Evolutionary conservation across 2,888 invertebrate genomes (phyloP).

Genomic region (Polyommatus iphigenia): DNA sequence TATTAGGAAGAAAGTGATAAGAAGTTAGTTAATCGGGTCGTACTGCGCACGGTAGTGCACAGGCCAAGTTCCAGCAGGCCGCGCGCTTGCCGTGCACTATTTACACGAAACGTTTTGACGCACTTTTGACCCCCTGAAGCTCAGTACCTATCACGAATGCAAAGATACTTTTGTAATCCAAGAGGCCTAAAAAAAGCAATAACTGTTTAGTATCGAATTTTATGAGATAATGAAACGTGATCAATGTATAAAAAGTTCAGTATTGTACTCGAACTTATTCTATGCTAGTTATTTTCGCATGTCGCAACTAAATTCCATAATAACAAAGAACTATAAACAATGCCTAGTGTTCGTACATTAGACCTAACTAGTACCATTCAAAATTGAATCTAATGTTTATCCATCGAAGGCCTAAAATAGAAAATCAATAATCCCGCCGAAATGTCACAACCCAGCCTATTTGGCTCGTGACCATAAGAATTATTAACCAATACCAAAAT

Average conservation of each 20-base stretch:
- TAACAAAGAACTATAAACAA: slow-evolving; percentile 53
- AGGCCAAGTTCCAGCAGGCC: too few species aligned
- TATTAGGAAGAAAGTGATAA: too few species aligned
- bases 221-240: neutral
- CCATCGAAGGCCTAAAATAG: neutral
- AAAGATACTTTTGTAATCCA: too few species aligned
- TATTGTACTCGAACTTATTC: neutral
- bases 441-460: slow-evolving; percentile 12
- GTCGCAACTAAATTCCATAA: slow-evolving; percentile 52
- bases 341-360: slow-evolving; percentile 58
- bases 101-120: too few species aligned
- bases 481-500: slow-evolving; percentile 9
- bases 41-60: too few species aligned
- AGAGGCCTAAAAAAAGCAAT: too few species aligned
- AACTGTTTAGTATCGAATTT: neutral
- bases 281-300: slow-evolving; percentile 36
- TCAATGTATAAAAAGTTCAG: neutral
- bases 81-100: too few species aligned
- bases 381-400: neutral
- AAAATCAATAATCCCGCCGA: neutral
- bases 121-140: too few species aligned
- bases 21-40: too few species aligned
- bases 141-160: too few species aligned
- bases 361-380: slow-evolving; percentile 31
- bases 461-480: slow-evolving; percentile 27